Evolutionary conservation across 1,140 invertebrate genomes (phyloP), one percentile per base, ranked within the genome.

Genomic region (Melipona quadrifasciata): DNA sequence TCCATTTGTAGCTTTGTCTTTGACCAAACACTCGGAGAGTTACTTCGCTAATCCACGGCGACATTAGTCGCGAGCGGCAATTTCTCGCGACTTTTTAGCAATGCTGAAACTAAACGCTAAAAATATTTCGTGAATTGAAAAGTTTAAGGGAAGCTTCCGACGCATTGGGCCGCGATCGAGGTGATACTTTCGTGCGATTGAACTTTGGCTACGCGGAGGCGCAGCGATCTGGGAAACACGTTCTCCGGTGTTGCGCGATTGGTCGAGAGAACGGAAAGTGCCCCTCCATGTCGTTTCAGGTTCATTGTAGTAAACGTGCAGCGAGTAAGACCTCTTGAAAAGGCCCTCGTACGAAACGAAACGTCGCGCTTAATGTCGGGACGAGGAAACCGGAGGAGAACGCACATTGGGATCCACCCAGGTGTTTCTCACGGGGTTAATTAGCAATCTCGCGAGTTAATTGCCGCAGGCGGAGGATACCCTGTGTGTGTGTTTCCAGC

Each of bases 381-480:
- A 78, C 78, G 84, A 85, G 74, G 80, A 77, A 86, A 76, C 87
- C 87, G 83, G 74, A 85, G 85, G 82, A 47, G 39, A 84, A 81
- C 73, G 87, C 75, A 81, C 81, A 71, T 76, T 70, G 72, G 57
- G 67, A 86, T 53, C 73, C 71, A 82, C 79, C 65, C 83, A 27
- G 61, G 24, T 79, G 77, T 6, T 91, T 92, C 92, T 87, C 92
- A 92, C 90, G 91, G 81, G 86, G 87, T 92, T 93, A 93, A 93
- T 93, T 92, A 93, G 89, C 79, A 90, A 92, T 92, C 89, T 87
- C 78, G 79, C 68, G 88, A 88, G 89, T 88, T 91, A 92, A 92
- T 92, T 91, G 91, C 85, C 68, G 72, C 64, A 65, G 61, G 72
- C 70, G 51, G 74, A 85, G 83, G 84, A 78, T 85, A 84, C 72